Evolutionary conservation across 2,797 vertebrate species (phyloP).

Genomic region (Gallinago solitaria): DNA sequence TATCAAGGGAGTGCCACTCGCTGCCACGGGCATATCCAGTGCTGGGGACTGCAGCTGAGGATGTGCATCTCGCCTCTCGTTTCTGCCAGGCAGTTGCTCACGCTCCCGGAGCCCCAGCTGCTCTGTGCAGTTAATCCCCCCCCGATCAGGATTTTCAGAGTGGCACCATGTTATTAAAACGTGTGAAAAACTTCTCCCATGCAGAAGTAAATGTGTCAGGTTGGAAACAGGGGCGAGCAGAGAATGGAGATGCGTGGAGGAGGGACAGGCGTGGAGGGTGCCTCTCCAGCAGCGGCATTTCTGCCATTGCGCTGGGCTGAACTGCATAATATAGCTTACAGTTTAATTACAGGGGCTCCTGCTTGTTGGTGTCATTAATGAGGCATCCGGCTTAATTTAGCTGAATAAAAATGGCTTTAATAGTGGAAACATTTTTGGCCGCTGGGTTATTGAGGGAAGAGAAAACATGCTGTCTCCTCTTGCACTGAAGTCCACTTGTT

Average conservation of each 20-base stretch:
- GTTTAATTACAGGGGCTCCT: slow-evolving; percentile 81
- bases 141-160: neutral
- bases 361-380: slow-evolving; percentile 76
- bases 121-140: neutral
- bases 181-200: slow-evolving; percentile 40
- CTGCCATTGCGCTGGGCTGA: slow-evolving; percentile 17
- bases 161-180: slow-evolving; percentile 57
- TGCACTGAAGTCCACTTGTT: neutral
- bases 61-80: neutral
- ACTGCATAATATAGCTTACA: slow-evolving; percentile 68
- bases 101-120: neutral
- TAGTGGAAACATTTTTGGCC: slow-evolving; percentile 62
- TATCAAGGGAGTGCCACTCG: neutral
- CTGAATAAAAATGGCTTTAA: slow-evolving; percentile 76
- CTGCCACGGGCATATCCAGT: neutral
- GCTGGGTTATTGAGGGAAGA: slow-evolving; percentile 69
- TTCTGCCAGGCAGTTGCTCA: neutral
- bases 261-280: neutral
- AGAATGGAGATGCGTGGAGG: neutral
- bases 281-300: neutral
- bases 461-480: slow-evolving; percentile 42
- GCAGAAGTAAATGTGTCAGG: slow-evolving; percentile 45
- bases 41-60: neutral
- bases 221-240: slow-evolving; percentile 7
- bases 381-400: slow-evolving; percentile 79